Evolutionary conservation across 1,140 invertebrate genomes (phyloP).

Genomic region (Drosophila pectinifera): DNA sequence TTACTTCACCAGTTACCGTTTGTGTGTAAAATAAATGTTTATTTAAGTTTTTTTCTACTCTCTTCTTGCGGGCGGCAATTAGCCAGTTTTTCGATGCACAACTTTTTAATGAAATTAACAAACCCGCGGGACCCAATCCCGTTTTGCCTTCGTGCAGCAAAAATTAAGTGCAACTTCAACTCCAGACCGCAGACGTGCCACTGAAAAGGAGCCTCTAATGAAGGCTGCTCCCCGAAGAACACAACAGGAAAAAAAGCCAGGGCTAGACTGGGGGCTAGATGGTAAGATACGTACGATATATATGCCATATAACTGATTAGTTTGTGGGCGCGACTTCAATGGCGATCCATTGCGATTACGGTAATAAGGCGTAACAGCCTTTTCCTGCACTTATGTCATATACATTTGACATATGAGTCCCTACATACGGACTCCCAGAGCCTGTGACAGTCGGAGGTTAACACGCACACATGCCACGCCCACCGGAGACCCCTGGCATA

Average conservation of each 20-base stretch:
- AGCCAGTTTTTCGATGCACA: conserved; percentile 55
- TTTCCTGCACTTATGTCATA: conserved; percentile 72
- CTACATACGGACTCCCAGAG: conserved; percentile 21
- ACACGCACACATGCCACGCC: conserved; percentile 59
- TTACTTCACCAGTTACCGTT: conserved; percentile 9
- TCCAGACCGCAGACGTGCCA: conserved; percentile 36
- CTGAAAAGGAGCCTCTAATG: conserved; percentile 36
- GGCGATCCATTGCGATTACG: conserved; percentile 55
- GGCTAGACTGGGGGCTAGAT: background rate
- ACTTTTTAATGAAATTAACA: conserved; percentile 72
- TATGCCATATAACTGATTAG: conserved; percentile 35
- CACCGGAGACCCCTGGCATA: conserved; percentile 11
- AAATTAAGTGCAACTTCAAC: conserved; percentile 50
- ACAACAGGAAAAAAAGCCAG: background rate
- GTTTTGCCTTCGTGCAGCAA: conserved; percentile 35
- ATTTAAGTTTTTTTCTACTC: conserved; percentile 21
- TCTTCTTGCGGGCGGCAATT: conserved; percentile 36
- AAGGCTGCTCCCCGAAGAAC: conserved; percentile 4
- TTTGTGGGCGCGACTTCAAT: conserved; percentile 49
- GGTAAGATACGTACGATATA: conserved; percentile 11
- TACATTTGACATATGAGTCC: no score
- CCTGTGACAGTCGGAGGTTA: conserved; percentile 32
- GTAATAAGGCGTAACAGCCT: conserved; percentile 36
- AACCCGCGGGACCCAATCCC: conserved; percentile 30
- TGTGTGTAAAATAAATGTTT: conserved; percentile 27